Base-by-base conservation (phyloP, 2,888 invertebrate genomes). In the Eupithecia centaureata region DNA sequence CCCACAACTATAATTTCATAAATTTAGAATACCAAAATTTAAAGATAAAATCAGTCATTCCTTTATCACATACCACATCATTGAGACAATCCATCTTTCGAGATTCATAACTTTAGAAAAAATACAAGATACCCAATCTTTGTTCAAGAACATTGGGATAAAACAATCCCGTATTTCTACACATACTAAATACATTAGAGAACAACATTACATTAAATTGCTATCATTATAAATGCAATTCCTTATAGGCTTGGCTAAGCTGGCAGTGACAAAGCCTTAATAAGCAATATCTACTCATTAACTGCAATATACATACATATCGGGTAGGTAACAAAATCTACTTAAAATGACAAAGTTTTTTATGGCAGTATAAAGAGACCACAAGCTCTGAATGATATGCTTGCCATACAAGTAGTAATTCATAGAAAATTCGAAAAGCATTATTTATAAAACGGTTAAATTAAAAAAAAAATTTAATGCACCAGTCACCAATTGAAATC, bases 31-130 rank as follows among this genome's bases (percentile, higher is more conserved):
- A 70, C 73, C 79, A 78, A 77, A 80, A 73, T 73, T 79, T 79
- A 79, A 76, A 71, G 75, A 74, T 78, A 81, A 84, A 84, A 87
- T 91, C 91, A 90, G 90, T 91, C 90, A 76, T 79, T 81, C 80
- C 77, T 80, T 80, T 88, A 89, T 89, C 89, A 89, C 85, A 86
- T 80, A 77, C 77, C 79, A 22, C 73, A 71, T 76, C 77, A 76
- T 71, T 75, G 72, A 71, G 68, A 77, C 76, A 70, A 68, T 38
- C 67, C 61, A 27, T 28, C 35, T 38, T 63, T 63, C 63, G 68
- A 58, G 65, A 75, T 68, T 68, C 65, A 58, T 73, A 67, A 68
- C 60, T 60, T 68, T 66, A 61, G 63, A 67, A 70, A n/a, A 69
- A 70, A 64, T 64, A 70, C 58, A 63, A 68, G 38, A 59, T 63